Evolutionary conservation across 2,888 invertebrate genomes (phyloP).

Genomic region (Buathra laborator): DNA sequence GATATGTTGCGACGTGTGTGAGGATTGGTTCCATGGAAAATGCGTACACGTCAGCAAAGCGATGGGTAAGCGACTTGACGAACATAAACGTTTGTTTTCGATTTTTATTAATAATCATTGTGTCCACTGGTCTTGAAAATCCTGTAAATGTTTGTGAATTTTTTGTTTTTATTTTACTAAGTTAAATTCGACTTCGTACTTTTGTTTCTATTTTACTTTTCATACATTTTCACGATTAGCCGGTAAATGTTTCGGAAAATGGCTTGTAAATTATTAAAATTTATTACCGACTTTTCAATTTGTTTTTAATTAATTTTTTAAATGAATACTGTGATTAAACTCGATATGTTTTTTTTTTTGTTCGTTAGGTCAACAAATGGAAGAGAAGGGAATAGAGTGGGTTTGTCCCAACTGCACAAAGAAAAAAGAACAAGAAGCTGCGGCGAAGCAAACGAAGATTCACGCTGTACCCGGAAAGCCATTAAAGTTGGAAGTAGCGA

Average conservation of each 20-base stretch:
- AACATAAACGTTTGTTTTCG: constrained; percentile 11
- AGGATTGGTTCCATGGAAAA: constrained; percentile 99
- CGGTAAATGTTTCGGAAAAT: too few species aligned
- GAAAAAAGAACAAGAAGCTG: constrained; percentile 84
- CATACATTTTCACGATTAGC: too few species aligned
- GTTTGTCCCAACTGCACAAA: constrained; percentile 94
- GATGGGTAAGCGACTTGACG: constrained; percentile 87
- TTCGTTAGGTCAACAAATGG: constrained; percentile 91
- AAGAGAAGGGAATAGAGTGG: constrained; percentile 95
- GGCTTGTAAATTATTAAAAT: too few species aligned
- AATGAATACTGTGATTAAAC: background rate
- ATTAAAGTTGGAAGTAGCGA: constrained; percentile 28
- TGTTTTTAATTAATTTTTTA: too few species aligned
- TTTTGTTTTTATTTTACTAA: too few species aligned
- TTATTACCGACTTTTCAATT: too few species aligned
- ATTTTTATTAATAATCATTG: background rate
- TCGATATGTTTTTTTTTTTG: constrained; percentile 4
- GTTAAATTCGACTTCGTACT: too few species aligned
- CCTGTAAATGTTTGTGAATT: too few species aligned
- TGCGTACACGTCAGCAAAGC: constrained; percentile 97
- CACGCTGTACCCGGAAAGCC: constrained; percentile 36
- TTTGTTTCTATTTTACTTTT: too few species aligned
- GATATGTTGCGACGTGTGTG: constrained; percentile 98
- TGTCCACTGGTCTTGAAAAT: too few species aligned
- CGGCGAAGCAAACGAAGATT: constrained; percentile 53